Base-by-base conservation (phyloP, 1,140 invertebrate species). In the Philaenus spumarius region DNA sequence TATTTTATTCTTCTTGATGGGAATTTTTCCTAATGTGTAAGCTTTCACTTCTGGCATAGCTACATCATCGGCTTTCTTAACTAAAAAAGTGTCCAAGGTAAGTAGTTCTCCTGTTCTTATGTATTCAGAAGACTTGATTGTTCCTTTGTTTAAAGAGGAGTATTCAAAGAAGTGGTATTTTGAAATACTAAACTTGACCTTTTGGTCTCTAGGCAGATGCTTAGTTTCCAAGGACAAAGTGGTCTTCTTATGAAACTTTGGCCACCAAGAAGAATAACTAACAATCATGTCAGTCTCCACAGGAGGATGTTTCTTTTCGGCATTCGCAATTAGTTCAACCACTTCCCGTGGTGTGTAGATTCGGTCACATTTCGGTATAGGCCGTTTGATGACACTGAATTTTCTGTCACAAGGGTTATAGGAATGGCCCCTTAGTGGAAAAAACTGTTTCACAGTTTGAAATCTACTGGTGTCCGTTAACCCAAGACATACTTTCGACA, bases 401-500 rank as follows among this genome's bases (percentile, higher is more conserved):
- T 66, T 58, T 45, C 69, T 55, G 53, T 71, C 69, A 42, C 67
- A 67, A 0, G 62, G 70, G 15, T 71, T 53, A 51, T 67, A 71
- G 15, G 66, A 68, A 60, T 71, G 69, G n/a, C 68, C 69, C 26
- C 66, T 35, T 11, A 70, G 35, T n/a, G 67, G 69, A 61, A 68
- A 72, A 52, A 65, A 68, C 17, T 68, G 62, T 34, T 60, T 62
- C 14, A 68, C 63, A 52, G 57, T 64, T 47, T 62, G 30, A 61
- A 68, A 68, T 19, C 58, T 34, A 19, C 53, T 52, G 2, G 30
- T 64, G 17, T 42, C 48, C 23, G 47, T 50, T 17, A 69, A 37
- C 2, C 59, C 58, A 4, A 66, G 22, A 15, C 66, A 59, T 46
- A 67, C 65, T 56, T 65, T 46, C n/a, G 58, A 58, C 23, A 60